Base-by-base conservation (phyloP, 2,888 invertebrate genomes). In the Stenodema calcarata region DNA sequence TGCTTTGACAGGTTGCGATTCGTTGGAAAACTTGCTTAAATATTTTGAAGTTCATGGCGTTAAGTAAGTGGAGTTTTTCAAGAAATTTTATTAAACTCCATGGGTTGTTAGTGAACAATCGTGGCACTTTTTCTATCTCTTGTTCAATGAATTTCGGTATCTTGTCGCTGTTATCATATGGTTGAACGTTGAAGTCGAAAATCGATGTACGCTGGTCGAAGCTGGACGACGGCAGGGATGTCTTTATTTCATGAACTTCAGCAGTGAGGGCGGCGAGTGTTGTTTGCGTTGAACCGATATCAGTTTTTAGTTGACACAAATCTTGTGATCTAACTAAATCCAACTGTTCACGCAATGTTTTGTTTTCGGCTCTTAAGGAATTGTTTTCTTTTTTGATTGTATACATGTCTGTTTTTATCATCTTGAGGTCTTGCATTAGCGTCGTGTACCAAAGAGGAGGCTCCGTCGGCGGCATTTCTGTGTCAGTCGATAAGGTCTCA, bases 41-140 rank as follows among this genome's bases (percentile, higher is more conserved):
- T 42, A 18, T 16, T 14, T 44, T 11, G 4, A 1, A 18, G 9
- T 44, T 79, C 79, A 79, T 79, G 3, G 4, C 79, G 16, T 79
- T 79, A 14, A 79, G 30, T 18, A 79, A 23, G 23, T 79, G 79
- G 12, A 79, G 79, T 79, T 79, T 79, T 7, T 79, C 79, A 0
- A 79, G 30, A 42, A 79, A 79, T 44, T 79, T 79, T 1, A 79
- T 18, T 18, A 79, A n/a, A 18, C 44, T 79, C 79, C 44, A 44
- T n/a, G 79, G 79, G 18, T 18, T 79, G 23, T 79, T 28, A 9
- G 47, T 44, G 23, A 42, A 79, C 1, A 79, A 30, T 28, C 42
- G 41, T 4, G 79, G 79, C 1, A 79, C 79, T 28, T 79, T 79
- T 47, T 2, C 4, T 35, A 79, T 79, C 23, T 79, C 79, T 14